Percentiles rank a stretch among this genome's conserved stretches.
phyloP scores from a whole-genome alignment of 2,888 invertebrate species.

The Ennomos fuscantarius region DNA sequence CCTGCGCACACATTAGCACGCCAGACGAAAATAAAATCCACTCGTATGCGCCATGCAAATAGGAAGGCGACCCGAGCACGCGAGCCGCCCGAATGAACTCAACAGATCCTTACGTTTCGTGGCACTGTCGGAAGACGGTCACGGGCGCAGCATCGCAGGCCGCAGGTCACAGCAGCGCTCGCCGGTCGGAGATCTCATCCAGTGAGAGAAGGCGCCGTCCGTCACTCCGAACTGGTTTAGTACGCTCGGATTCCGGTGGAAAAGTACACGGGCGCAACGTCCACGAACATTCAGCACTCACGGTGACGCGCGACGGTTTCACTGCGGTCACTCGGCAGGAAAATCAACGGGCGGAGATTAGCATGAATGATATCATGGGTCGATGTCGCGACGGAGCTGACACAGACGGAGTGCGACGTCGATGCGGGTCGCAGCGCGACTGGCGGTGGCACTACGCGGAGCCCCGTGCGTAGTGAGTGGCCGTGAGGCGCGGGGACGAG shows the following conservation, averaged over 20 bases:
- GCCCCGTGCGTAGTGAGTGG: conserved; percentile 84
- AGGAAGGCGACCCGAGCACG: conserved; percentile 76
- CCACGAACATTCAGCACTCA: conserved; percentile 79
- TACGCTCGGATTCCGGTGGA: conserved; percentile 70
- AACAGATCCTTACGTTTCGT: conserved; percentile 83
- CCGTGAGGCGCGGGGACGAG: conserved; percentile 85
- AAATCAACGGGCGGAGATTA: conserved; percentile 79
- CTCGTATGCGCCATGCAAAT: conserved; percentile 84
- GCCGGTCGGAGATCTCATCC: conserved; percentile 72
- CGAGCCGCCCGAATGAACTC: conserved; percentile 72
- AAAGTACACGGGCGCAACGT: conserved; percentile 75
- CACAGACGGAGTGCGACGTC: conserved; percentile 64
- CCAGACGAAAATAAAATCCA: conserved; percentile 85
- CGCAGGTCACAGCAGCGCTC: conserved; percentile 70
- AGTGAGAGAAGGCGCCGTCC: conserved; percentile 62
- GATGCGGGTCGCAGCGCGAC: conserved; percentile 83
- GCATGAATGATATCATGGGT: conserved; percentile 77
- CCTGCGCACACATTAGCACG: conserved; percentile 69
- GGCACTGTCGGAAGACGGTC: conserved; percentile 82
- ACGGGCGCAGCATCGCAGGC: conserved; percentile 83
- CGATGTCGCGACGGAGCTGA: conserved; percentile 48
- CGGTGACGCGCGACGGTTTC: conserved; percentile 69
- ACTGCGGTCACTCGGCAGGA: conserved; percentile 78
- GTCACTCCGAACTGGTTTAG: conserved; percentile 74
- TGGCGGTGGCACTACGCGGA: conserved; percentile 79